Conservation (phyloP, 2,797 vertebrate species). For the Sebastes baramenuke region DNA sequence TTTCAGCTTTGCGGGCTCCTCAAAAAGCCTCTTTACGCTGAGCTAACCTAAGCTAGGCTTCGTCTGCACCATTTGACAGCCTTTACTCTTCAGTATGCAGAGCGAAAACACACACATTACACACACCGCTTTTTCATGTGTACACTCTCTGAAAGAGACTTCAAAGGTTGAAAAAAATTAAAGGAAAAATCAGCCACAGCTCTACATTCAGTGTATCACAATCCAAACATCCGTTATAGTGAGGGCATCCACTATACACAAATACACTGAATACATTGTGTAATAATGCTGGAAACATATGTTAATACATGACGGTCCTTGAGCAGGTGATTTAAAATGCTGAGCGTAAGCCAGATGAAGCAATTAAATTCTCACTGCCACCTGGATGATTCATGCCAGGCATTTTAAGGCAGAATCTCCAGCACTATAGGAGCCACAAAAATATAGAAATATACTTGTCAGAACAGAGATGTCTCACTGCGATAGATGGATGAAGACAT, state of each 20-base stretch:
- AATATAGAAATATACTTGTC: slow-evolving; percentile 43
- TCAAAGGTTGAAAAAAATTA: slow-evolving; percentile 39
- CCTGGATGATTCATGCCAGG: slow-evolving; percentile 68
- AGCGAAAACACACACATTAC: slow-evolving; percentile 54
- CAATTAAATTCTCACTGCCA: slow-evolving; percentile 66
- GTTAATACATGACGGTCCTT: slow-evolving; percentile 59
- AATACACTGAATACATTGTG: slow-evolving; percentile 52
- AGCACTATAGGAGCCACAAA: slow-evolving; percentile 16
- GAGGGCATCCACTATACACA: slow-evolving; percentile 38
- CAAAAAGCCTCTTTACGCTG: slow-evolving; percentile 80
- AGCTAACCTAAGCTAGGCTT: slow-evolving; percentile 79
- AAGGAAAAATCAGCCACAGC: slow-evolving; percentile 25
- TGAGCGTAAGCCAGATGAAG: slow-evolving; percentile 58
- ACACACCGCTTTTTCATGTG: slow-evolving; percentile 43
- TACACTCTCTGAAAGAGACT: slow-evolving; percentile 55
- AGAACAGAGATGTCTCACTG: slow-evolving; percentile 22
- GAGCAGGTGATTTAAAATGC: slow-evolving; percentile 69
- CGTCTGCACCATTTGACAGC: slow-evolving; percentile 77
- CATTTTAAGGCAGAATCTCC: slow-evolving; percentile 55
- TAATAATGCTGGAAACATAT: slow-evolving; percentile 66
- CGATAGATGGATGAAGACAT: slow-evolving; percentile 34
- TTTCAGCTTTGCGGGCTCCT: slow-evolving; percentile 76
- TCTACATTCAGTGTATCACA: slow-evolving; percentile 48
- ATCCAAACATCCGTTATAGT: slow-evolving; percentile 52
- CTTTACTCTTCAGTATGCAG: slow-evolving; percentile 75